Evolutionary conservation across 1,140 invertebrate genomes (phyloP).

Genomic region (Bradysia coprophila): DNA sequence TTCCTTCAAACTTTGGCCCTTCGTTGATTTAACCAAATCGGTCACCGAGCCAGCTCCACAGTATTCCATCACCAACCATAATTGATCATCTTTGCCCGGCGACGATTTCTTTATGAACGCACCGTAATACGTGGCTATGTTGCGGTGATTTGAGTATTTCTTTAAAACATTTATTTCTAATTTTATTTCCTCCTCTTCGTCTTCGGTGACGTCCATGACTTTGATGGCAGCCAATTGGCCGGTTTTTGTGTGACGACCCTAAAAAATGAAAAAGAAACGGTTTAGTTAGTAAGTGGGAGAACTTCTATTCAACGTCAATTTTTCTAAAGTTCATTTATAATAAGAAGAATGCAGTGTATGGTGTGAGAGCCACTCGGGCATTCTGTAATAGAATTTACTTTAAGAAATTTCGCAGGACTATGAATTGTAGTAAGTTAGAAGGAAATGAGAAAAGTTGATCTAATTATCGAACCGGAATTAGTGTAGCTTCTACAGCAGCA

Average conservation of each 20-base stretch:
- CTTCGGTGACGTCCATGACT: slow-evolving; percentile 99
- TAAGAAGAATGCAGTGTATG: no score
- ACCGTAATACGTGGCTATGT: slow-evolving; percentile 99
- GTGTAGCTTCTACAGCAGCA: no score
- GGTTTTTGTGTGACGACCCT: slow-evolving; percentile 99
- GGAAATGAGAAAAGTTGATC: no score
- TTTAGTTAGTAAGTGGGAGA: background rate
- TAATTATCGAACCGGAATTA: no score
- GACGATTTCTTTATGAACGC: slow-evolving; percentile 99
- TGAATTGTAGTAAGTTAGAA: no score
- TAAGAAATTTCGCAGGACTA: no score
- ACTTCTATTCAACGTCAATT: no score
- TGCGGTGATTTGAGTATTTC: slow-evolving; percentile 97
- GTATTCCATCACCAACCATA: slow-evolving; percentile 99
- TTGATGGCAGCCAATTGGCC: slow-evolving; percentile 98
- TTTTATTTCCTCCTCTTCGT: slow-evolving; percentile 99
- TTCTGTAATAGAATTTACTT: no score
- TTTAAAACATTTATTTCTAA: slow-evolving; percentile 99
- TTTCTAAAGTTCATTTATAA: no score
- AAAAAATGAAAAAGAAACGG: slow-evolving; percentile 9
- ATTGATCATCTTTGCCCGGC: slow-evolving; percentile 96
- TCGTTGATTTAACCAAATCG: slow-evolving; percentile 97
- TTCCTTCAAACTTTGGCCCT: slow-evolving; percentile 94
- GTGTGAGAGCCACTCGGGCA: no score
- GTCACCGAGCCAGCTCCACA: slow-evolving; percentile 98